Evolutionary conservation across 2,797 vertebrate genomes (phyloP), one percentile per base, ranked within the genome.

Genomic region (Peromyscus nudipes): DNA sequence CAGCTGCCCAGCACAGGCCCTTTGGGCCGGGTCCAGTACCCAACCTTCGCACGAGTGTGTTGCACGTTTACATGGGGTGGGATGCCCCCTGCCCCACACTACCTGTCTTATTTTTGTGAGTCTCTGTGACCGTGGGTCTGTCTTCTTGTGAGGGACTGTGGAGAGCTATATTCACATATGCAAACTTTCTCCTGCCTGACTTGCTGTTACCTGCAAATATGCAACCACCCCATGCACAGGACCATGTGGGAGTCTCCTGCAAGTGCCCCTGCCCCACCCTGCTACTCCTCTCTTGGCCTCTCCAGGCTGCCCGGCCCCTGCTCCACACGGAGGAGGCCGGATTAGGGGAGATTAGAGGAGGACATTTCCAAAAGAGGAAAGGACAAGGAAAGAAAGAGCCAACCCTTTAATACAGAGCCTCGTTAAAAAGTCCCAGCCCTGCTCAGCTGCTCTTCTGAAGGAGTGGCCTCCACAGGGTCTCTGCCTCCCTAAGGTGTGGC

Each of bases 11-110:
- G 65, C 88, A 55, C 31, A 55, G 89, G 83, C 57, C 80, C 93
- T 40, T 1, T 0, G 13, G 91, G 92, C 93, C 0, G 2, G 87
- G 89, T 23, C 85, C 62, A 91, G 85, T 73, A 79, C 97, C 95
- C 82, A 83, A 77, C 80, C 91, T 93, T 94, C 96, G 97, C 98
- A 97, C 97, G 97, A 96, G 89, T 92, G 98, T 98, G 96, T 97
- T 98, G 97, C 97, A 98, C 97, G 97, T 98, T 98, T 98, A 98
- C 98, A 98, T 0, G 37, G 97, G 97, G 97, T 76, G 62, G 76
- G 83, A 19, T 3, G 86, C 57, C 69, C 92, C 93, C 95, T 13
- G 13, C 94, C 79, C 90, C 13, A 31, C 94, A 96, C 96, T 96
- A 96, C 92, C 95, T 97, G 95, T 98, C 97, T 98, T 97, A 96